phyloP scores from a whole-genome alignment of 2,113 vertebrate genomes.

The Chrysemys picta region DNA sequence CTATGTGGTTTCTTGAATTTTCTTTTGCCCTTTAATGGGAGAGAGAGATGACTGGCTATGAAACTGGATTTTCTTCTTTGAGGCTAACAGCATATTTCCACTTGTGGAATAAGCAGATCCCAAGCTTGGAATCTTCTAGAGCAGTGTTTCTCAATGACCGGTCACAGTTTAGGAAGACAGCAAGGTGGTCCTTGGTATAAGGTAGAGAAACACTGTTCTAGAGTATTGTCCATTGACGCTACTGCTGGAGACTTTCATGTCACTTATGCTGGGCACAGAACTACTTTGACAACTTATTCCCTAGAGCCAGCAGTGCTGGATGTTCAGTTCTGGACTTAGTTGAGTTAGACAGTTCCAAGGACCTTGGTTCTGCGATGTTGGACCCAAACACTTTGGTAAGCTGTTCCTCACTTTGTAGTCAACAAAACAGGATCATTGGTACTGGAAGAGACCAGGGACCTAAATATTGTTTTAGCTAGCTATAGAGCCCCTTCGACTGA shows the following conservation, averaged over 20 bases:
- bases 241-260: not conserved
- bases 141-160: not conserved
- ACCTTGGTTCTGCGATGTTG: not conserved
- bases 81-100: not conserved
- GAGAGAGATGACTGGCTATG: accelerated
- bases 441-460: not conserved
- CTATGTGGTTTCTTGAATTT: not conserved
- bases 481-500: not conserved
- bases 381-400: not conserved
- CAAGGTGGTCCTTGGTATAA: too few species aligned
- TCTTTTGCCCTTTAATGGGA: not conserved
- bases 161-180: too few species aligned
- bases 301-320: not conserved
- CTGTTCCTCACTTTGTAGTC: not conserved
- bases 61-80: not conserved
- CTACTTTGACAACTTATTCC: not conserved
- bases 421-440: not conserved
- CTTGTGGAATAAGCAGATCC: not conserved
- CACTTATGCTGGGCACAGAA: not conserved
- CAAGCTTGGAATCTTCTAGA: not conserved
- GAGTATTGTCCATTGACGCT: not conserved
- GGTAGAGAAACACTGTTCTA: not conserved
- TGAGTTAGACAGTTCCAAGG: not conserved
- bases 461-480: not conserved
- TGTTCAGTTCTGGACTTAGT: not conserved